These are phyloP conservation scores for Oreonectes daqikongensis DNA, from an alignment of 2,797 vertebrate genomes.

Conservation along the genomic window DNA sequence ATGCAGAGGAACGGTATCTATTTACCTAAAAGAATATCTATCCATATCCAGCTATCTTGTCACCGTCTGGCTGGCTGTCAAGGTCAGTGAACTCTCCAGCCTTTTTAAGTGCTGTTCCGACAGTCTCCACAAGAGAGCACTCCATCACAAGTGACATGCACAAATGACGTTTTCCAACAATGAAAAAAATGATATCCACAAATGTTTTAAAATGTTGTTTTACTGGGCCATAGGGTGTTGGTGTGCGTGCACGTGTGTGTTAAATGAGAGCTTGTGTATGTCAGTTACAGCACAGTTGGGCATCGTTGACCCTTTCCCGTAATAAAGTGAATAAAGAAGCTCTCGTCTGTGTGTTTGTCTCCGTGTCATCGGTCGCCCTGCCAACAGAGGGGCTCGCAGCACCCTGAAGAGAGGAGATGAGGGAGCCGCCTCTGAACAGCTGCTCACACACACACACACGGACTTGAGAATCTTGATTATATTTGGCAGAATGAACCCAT, in stretches of 20 bases:
- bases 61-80: not conserved
- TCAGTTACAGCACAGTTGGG: constrained; percentile 26
- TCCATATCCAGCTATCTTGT: too few species aligned
- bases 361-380: constrained; percentile 70
- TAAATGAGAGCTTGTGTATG: constrained; percentile 26
- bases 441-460: constrained; percentile 50
- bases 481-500: constrained; percentile 38
- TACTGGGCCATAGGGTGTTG: not conserved
- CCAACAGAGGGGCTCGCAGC: constrained; percentile 60
- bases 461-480: constrained; percentile 40
- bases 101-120: not conserved
- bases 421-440: constrained; percentile 58
- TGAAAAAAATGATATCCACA: not conserved
- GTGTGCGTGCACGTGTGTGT: constrained; percentile 17
- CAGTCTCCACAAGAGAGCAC: constrained; percentile 19
- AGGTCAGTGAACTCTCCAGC: not conserved
- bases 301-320: constrained; percentile 55
- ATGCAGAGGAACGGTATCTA: too few species aligned
- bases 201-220: not conserved
- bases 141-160: constrained; percentile 2
- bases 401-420: constrained; percentile 58
- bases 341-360: constrained; percentile 62
- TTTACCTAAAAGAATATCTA: too few species aligned
- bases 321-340: constrained; percentile 35
- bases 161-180: not conserved